phyloP scores from a whole-genome alignment of 2,888 invertebrate species.

The Drosophila maculinotata region DNA sequence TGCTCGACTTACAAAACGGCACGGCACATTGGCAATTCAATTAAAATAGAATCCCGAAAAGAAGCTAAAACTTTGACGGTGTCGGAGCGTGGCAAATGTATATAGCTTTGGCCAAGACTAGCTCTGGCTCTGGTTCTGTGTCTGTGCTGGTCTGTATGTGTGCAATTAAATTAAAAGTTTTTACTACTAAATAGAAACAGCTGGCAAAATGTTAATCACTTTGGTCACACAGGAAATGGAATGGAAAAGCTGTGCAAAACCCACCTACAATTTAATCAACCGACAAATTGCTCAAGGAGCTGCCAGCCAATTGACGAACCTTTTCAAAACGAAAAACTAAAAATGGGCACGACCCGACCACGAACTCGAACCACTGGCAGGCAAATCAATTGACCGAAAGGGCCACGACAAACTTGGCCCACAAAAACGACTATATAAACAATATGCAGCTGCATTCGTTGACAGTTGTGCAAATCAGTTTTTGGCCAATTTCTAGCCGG shows the following conservation, averaged over 20 bases:
- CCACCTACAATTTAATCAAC: slow-evolving; percentile 58
- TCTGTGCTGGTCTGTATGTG: slow-evolving; percentile 21
- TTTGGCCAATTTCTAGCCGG: slow-evolving; percentile 73
- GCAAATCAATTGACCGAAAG: slow-evolving; percentile 67
- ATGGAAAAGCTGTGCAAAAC: slow-evolving; percentile 16
- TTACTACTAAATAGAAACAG: slow-evolving; percentile 48
- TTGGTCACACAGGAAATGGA: slow-evolving; percentile 63
- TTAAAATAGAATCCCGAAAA: slow-evolving; percentile 51
- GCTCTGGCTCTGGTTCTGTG: neutral
- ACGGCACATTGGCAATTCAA: slow-evolving; percentile 65
- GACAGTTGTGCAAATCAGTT: slow-evolving; percentile 70
- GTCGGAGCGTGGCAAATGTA: slow-evolving; percentile 48
- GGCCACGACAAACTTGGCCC: slow-evolving; percentile 63
- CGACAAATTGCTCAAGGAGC: slow-evolving; percentile 54
- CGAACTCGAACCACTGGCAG: slow-evolving; percentile 43
- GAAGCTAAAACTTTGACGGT: slow-evolving; percentile 35
- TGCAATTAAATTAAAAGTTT: slow-evolving; percentile 74
- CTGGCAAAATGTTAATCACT: slow-evolving; percentile 66
- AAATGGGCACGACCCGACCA: slow-evolving; percentile 54
- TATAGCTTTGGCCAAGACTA: neutral
- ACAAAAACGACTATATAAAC: slow-evolving; percentile 49
- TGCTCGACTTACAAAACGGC: slow-evolving; percentile 20
- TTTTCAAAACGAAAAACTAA: slow-evolving; percentile 2
- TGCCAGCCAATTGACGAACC: slow-evolving; percentile 48
- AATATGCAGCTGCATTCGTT: slow-evolving; percentile 68